Evolutionary conservation across 2,113 vertebrate species (phyloP), one percentile per base, ranked within the genome.

Genomic region (Hypocryptadius cinnamomeus): DNA sequence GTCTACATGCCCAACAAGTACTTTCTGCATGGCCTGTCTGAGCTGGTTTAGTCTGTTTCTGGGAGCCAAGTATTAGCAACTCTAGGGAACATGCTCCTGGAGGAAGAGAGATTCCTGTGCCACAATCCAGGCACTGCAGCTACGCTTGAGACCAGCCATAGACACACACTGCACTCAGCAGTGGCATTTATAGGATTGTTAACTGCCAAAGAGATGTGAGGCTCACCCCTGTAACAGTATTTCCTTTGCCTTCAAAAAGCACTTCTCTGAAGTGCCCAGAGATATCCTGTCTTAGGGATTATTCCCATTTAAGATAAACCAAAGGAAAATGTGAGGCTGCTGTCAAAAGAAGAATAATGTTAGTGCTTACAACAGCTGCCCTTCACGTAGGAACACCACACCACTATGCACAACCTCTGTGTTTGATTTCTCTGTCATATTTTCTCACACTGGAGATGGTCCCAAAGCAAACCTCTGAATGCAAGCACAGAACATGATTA

Each of bases 261-360:
- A 69, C 78, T 93, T 47, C 65, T 93, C 95, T 92, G 80, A 93
- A 94, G 86, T 79, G 73, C 83, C 91, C 92, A 3, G 65, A 95
- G 86, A 90, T 39, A 84, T 86, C 91, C 80, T 79, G 69, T 95
- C 91, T 81, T 92, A 86, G 89, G 83, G 84, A 61, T 91, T 95
- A 90, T 87, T 96, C 84, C 80, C 90, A 87, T 73, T 87, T 87
- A 96, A 84, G 94, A 93, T 76, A 90, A 93, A 90, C 91, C 44
- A n/a, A 93, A 86, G 57, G 83, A 92, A 93, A 93, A 87, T 89
- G 80, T 85, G 86, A 6, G 19, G 71, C 61, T 90, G 82, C 86
- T 93, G 92, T 96, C 90, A 93, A 87, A 94, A 93, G 71, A 92
- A 95, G 86, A 96, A 89, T 51, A 76, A 94, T 57, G 92, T 64